Base-by-base conservation (phyloP, 2,113 vertebrate genomes). In the Zapus hudsonius region DNA sequence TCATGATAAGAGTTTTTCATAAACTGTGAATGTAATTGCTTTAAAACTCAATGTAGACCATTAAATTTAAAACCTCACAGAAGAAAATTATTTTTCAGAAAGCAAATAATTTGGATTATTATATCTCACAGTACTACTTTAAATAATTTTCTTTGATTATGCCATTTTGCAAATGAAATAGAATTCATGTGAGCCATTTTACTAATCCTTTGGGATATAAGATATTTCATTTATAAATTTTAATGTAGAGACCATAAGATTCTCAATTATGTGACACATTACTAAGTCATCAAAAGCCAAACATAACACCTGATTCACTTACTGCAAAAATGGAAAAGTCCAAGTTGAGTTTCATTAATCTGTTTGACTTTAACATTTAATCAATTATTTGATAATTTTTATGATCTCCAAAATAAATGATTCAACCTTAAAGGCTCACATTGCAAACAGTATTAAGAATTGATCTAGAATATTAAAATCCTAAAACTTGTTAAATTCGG, bases 341-440 rank as follows among this genome's bases (percentile, higher is more conserved):
- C 42, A 94, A 80, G 73, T 74, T 93, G 16, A 66, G 80, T 80
- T 92, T 31, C 66, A 75, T 67, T 67, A 87, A 85, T 90, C 33
- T 90, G 69, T 81, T 73, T 78, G 79, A 90, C 36, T 31, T 66
- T 92, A 92, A 90, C 40, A 57, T 92, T 95, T 92, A 86, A 94
- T 91, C 64, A 92, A 79, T 23, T 78, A 31, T 86, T 69, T 52
- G 64, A 80, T 31, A 85, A 63, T 85, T 90, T 84, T 91, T 86
- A 57, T 93, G 47, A 92, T 83, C 90, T 88, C 59, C 61, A 42
- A 95, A 95, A 85, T 55, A 92, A 95, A 79, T 91, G 79, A 84
- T 78, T 93, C 73, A 91, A 67, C 86, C 22, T 23, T 15, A 81
- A 84, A 74, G 33, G 25, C 22, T 22, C 40, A 76, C 17, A 33